Evolutionary conservation across 2,797 vertebrate species (phyloP), one percentile per base, ranked within the genome.

Genomic region (Adelosebastes latens): DNA sequence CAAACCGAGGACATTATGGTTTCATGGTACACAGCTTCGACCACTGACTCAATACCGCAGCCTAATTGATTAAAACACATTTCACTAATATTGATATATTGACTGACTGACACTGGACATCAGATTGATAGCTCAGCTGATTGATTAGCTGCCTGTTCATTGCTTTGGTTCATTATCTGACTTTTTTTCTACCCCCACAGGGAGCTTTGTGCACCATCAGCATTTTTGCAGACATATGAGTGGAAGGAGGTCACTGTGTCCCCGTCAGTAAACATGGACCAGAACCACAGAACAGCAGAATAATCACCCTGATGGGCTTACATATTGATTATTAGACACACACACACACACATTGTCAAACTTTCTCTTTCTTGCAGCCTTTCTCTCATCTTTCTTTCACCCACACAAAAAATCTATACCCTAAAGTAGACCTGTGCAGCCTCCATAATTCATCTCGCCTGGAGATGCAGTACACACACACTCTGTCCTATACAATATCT

Each of bases 81-180:
- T 74, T 88, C 62, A 73, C 24, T 46, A 25, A 53, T 53, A 83
- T 69, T 67, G 80, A 85, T 22, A 16, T 73, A 84, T 78, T 84
- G 86, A 89, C 34, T 83, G 67, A 76, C 22, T 52, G 60, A 18
- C 78, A 69, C 32, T 60, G 34, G 46, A 60, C 56, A 20, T 53
- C 46, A 29, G 66, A 83, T 85, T 77, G 52, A 88, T 79, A 16
- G 24, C 60, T 81, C 16, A 18, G 36, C 29, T 36, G 31, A 93
- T 87, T 83, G 82, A 91, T 87, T 76, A 67, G 42, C 59, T 73
- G 13, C 53, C 13, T 42, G 39, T 16, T 42, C 39, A 42, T 42
- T 42, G 39, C 39, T 42, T 42, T 42, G 39, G 39, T 81, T 87
- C 79, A 87, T 91, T 91, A 87, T 87, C 73, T 70, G 79, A 80